These are phyloP conservation scores for Cyphomyrus discorhynchus DNA, from an alignment of 2,113 vertebrate genomes.

Conservation along the genomic window DNA sequence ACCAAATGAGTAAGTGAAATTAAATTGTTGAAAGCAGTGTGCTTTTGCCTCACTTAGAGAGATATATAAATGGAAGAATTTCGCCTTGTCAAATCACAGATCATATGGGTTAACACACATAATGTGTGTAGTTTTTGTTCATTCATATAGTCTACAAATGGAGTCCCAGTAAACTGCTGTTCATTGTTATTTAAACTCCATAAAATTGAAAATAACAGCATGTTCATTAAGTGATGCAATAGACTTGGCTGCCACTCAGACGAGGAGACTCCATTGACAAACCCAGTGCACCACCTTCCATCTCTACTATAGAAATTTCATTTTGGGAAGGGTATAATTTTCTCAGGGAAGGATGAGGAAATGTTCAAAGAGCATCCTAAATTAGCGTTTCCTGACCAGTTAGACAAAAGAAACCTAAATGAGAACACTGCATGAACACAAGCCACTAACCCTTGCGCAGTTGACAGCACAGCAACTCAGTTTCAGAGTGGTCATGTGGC, in stretches of 20 bases:
- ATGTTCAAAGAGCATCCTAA: background rate
- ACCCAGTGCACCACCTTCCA: background rate
- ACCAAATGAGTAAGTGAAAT: slow-evolving; percentile 31
- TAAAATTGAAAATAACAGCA: background rate
- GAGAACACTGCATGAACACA: background rate
- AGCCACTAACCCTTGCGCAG: background rate
- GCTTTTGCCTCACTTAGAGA: slow-evolving; percentile 28
- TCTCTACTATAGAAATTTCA: background rate
- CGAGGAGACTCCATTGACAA: background rate
- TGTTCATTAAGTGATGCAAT: background rate
- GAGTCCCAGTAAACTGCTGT: background rate
- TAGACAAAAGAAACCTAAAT: background rate
- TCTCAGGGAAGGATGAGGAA: background rate
- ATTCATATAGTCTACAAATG: background rate
- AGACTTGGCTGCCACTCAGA: background rate
- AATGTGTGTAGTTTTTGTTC: background rate
- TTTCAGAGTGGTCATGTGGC: background rate
- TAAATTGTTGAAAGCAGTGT: slow-evolving; percentile 17
- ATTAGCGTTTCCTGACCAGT: background rate
- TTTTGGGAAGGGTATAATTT: background rate
- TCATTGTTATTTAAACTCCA: background rate
- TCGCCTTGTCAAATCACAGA: background rate
- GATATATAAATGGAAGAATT: background rate
- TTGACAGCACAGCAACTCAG: background rate
- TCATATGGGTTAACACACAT: background rate